Conservation (phyloP, 2,888 invertebrate species). For the Incurvaria masculella region DNA sequence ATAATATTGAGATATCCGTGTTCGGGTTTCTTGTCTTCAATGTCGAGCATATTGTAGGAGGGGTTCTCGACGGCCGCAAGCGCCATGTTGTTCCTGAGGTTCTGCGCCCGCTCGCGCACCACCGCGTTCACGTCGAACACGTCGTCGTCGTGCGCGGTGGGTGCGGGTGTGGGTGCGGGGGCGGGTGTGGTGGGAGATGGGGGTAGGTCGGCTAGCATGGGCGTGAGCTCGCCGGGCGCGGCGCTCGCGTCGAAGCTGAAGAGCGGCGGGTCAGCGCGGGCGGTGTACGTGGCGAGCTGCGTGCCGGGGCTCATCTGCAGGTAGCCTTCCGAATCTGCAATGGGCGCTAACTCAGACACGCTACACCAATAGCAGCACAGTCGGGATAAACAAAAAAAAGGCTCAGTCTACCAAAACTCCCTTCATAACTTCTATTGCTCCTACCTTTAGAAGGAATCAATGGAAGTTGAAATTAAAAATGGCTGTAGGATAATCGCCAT, state of each 20-base stretch:
- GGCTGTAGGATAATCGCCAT: too few species aligned
- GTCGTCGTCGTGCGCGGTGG: conserved; percentile 35
- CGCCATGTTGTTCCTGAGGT: conserved; percentile 29
- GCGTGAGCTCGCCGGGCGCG: conserved; percentile 45
- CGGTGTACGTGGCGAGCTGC: conserved; percentile 53
- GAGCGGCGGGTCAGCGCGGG: conserved; percentile 38
- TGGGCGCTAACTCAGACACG: too few species aligned
- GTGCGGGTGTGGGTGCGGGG: conserved; percentile 10
- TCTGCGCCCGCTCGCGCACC: conserved; percentile 30
- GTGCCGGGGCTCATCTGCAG: conserved; percentile 58
- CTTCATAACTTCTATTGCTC: too few species aligned
- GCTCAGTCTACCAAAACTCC: too few species aligned
- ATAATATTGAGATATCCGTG: conserved; percentile 17
- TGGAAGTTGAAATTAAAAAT: too few species aligned
- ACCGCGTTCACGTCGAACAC: conserved; percentile 43
- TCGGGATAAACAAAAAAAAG: too few species aligned
- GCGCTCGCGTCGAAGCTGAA: conserved; percentile 51
- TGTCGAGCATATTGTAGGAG: conserved; percentile 38
- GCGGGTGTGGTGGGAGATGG: conserved; percentile 43
- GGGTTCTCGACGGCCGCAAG: conserved; percentile 39
- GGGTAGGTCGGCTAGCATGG: conserved; percentile 51
- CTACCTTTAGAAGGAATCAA: too few species aligned
- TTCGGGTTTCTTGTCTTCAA: conserved; percentile 39
- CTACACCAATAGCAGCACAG: too few species aligned
- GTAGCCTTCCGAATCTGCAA: conserved; percentile 55